Base-by-base conservation (phyloP, 2,113 vertebrate genomes). In the Steatornis caripensis region DNA sequence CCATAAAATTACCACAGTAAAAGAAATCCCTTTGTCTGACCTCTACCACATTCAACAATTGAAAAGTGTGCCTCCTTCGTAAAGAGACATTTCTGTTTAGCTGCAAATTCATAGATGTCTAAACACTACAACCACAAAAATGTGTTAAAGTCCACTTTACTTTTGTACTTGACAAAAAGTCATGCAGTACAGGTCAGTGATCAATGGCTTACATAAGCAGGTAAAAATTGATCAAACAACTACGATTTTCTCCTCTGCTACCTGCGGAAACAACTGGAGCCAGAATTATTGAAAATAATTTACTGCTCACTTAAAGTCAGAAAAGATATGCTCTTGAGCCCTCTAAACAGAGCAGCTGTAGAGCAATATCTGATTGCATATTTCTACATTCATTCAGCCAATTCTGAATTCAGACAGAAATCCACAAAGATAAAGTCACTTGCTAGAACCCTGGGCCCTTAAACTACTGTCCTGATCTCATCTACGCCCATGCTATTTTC, bases 101-200 rank as follows among this genome's bases (percentile, higher is more conserved):
- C 55, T 72, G 18, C 0, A 0, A 62, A 78, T 62, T 72, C 70
- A 23, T 0, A 2, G 32, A 62, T 34, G 3, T 57, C 60, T n/a
- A 18, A 92, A 36, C 30, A 65, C 10, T 26, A 62, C 14, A 10
- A 61, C 16, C 12, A 65, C 21, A 16, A n/a, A 32, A 87, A 49
- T 22, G 41, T 24, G 10, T 55, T 86, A 17, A 95, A 65, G 26
- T 69, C 29, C 24, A 8, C 15, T 85, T 83, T 46, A 61, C 8
- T 46, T 89, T 32, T 61, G 3, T 37, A 49, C 58, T 69, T 83
- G 66, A 61, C 2, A 7, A 69, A 66, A 93, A 68, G 11, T 55
- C 53, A 24, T 27, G 13, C 11, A 87, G 55, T 15, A 68, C 8
- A 60, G 21, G 22, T 29, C 57, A 66, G 48, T 54, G 75, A 60